Percentiles rank a stretch among this genome's conserved stretches.
Conservation (phyloP, 2,113 vertebrate species). For the Himantopus leucocephalus region DNA sequence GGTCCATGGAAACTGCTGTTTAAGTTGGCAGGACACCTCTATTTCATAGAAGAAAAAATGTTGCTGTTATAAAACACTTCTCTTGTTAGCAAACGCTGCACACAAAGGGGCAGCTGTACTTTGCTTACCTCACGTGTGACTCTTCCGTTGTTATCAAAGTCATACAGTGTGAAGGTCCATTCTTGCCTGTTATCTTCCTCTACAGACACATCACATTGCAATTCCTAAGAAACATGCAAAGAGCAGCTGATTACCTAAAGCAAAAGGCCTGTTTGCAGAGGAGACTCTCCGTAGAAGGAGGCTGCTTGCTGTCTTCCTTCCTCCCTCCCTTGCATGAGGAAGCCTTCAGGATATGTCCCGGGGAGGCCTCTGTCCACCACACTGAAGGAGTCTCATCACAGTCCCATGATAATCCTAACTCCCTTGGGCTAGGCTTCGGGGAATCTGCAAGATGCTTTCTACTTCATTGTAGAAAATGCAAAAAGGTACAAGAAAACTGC, state of each 20-base stretch:
- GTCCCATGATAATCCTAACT: neutral
- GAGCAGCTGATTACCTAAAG: conserved; percentile 58
- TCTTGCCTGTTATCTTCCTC: conserved; percentile 98
- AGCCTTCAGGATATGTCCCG: neutral
- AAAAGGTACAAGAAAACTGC: neutral
- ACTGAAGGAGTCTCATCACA: neutral
- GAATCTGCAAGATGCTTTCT: neutral
- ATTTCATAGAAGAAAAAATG: conserved; percentile 19
- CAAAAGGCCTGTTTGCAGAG: conserved; percentile 30
- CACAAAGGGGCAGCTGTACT: conserved; percentile 12
- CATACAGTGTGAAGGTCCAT: conserved; percentile 98
- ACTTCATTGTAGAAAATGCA: neutral
- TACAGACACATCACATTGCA: conserved; percentile 96
- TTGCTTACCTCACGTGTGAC: conserved; percentile 94
- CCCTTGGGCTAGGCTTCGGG: neutral
- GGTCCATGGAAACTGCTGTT: conserved; percentile 44
- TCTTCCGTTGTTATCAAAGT: conserved; percentile 98
- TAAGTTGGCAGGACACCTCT: conserved; percentile 26
- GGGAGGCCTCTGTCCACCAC: neutral
- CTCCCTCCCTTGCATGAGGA: neutral
- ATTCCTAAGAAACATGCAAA: conserved; percentile 82
- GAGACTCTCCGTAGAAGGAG: neutral
- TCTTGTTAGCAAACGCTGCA: neutral
- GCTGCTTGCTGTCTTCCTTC: neutral
- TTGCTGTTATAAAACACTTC: conserved; percentile 29